Evolutionary conservation across 2,888 invertebrate genomes (phyloP).

Genomic region (Artemia sp.): DNA sequence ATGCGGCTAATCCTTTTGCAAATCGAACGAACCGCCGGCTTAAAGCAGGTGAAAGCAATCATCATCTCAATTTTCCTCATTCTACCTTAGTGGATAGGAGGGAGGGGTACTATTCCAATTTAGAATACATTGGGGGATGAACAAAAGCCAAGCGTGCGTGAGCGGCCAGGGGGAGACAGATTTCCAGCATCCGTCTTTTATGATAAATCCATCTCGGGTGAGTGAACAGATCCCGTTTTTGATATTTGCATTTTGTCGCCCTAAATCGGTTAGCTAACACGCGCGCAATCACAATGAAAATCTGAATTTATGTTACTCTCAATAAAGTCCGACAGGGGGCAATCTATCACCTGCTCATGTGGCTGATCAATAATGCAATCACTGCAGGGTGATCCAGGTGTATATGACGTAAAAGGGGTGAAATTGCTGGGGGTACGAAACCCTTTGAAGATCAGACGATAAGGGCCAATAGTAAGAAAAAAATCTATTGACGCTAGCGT

Average conservation of each 20-base stretch:
- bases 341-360: not conserved
- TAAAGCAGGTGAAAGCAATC: not conserved
- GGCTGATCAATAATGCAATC: constrained; percentile 3
- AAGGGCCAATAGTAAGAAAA: too few species aligned
- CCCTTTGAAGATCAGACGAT: not conserved
- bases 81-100: not conserved
- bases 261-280: constrained; percentile 12
- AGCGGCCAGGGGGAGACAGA: not conserved
- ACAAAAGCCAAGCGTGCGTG: constrained; percentile 14
- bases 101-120: constrained; percentile 5
- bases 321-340: not conserved
- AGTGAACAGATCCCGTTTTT: constrained; percentile 2
- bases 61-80: constrained; percentile 1
- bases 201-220: constrained; percentile 11
- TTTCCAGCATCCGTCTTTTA: constrained; percentile 13
- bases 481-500: too few species aligned
- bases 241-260: constrained; percentile 14
- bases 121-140: not conserved
- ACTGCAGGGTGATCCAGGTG: constrained; percentile 12
- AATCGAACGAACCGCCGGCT: not conserved
- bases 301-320: constrained; percentile 12
- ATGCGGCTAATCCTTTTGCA: not conserved
- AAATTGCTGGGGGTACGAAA: not conserved
- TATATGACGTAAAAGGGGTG: not conserved
- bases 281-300: constrained; percentile 13